Percentiles rank a stretch among this genome's conserved stretches.
Conservation (phyloP, 2,888 invertebrate species). For the Polyommatus icarus region DNA sequence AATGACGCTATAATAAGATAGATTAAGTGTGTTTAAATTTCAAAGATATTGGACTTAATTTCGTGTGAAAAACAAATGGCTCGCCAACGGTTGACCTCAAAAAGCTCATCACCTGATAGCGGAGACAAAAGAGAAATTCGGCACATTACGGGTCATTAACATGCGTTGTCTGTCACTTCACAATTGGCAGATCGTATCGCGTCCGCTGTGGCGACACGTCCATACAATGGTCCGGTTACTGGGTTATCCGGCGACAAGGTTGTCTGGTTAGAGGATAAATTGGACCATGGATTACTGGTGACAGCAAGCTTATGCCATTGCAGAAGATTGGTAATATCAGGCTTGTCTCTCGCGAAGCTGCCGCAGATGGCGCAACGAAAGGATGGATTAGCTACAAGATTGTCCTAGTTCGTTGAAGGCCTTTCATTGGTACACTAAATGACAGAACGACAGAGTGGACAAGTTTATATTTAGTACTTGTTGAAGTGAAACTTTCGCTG, state of each 20-base stretch:
- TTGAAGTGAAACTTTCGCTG: background rate
- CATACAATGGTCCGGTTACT: slow-evolving; percentile 20
- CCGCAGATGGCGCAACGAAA: background rate
- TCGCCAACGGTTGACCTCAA: background rate
- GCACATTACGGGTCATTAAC: slow-evolving; percentile 27
- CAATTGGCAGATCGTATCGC: slow-evolving; percentile 29
- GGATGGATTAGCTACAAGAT: background rate
- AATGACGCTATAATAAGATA: too few relatives aligned
- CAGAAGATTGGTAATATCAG: background rate
- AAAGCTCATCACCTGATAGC: background rate
- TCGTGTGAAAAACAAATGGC: background rate
- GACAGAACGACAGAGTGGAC: background rate
- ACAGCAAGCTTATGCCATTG: background rate
- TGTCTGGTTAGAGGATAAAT: slow-evolving; percentile 13
- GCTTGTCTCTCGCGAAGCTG: background rate
- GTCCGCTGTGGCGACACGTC: slow-evolving; percentile 30
- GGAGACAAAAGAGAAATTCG: background rate
- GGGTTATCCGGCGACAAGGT: slow-evolving; percentile 24
- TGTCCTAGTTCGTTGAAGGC: background rate
- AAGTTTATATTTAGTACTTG: background rate
- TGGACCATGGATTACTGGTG: background rate
- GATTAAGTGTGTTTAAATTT: too few relatives aligned
- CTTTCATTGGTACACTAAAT: background rate
- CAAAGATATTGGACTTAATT: background rate
- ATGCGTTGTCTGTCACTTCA: slow-evolving; percentile 13